Percentiles rank a stretch among this genome's conserved stretches.
These are phyloP conservation scores for Pterocles orientalis DNA, from an alignment of 2,113 vertebrate genomes.

Conservation along the genomic window DNA sequence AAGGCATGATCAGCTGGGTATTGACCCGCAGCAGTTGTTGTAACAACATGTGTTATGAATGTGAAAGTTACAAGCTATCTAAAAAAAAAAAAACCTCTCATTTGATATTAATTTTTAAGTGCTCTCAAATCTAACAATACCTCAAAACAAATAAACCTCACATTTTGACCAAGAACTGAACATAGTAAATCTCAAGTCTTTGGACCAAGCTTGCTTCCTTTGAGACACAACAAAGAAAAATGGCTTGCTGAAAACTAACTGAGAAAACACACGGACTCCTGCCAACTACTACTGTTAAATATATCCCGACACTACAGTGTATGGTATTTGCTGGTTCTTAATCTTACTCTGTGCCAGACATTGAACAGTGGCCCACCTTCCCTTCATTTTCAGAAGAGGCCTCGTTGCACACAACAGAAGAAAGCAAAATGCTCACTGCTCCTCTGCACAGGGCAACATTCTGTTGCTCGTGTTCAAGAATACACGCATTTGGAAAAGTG, in stretches of 20 bases:
- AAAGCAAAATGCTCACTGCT: neutral
- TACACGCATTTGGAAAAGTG: neutral
- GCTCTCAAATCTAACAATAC: neutral
- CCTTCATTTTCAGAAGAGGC: neutral
- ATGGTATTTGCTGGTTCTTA: neutral
- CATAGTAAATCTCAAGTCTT: neutral
- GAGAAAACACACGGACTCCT: conserved; percentile 11
- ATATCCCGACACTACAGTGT: neutral
- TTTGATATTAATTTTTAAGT: neutral
- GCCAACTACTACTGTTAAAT: neutral
- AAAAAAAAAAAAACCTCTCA: neutral
- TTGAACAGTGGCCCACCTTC: neutral
- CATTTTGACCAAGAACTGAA: neutral
- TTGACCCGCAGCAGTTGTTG: neutral
- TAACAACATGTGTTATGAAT: neutral
- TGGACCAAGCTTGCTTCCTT: neutral
- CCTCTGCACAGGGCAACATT: neutral
- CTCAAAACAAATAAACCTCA: neutral
- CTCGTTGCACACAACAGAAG: neutral
- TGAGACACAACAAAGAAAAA: conserved; percentile 6
- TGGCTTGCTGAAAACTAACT: conserved; percentile 22
- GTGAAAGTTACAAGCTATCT: neutral
- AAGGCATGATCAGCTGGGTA: neutral
- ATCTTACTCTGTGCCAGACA: neutral
- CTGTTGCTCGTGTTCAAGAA: neutral